Conservation (phyloP, 92 coral and sea anemone species). For the Heteractis magnifica region DNA sequence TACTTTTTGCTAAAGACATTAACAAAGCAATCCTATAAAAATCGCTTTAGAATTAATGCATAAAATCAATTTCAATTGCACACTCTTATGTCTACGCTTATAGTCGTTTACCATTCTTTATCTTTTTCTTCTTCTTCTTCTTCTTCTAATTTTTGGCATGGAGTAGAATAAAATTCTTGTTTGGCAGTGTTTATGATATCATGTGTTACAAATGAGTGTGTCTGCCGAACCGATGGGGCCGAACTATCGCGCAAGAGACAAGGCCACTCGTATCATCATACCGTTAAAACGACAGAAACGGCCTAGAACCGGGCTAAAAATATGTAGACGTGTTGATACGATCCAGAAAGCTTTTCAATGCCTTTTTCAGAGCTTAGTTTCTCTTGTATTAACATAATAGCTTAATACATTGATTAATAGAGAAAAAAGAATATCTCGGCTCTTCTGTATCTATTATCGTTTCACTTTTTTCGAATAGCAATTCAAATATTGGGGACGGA, state of each 20-base stretch:
- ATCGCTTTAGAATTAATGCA: neutral
- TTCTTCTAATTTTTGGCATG: neutral
- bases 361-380: neutral
- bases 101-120: neutral
- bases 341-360: neutral
- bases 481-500: neutral
- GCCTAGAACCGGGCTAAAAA: neutral
- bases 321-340: neutral
- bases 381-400: neutral
- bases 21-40: neutral
- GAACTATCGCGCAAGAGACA: neutral
- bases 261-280: neutral
- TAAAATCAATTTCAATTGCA: neutral
- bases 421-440: neutral
- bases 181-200: neutral
- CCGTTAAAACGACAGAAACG: neutral
- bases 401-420: neutral
- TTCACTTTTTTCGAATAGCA: neutral
- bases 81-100: neutral
- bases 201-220: neutral
- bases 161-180: neutral
- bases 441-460: neutral
- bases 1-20: neutral
- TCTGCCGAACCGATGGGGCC: neutral
- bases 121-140: neutral